Base-by-base conservation (phyloP, 2,113 vertebrate species). In the Psittacula cyanocephala region DNA sequence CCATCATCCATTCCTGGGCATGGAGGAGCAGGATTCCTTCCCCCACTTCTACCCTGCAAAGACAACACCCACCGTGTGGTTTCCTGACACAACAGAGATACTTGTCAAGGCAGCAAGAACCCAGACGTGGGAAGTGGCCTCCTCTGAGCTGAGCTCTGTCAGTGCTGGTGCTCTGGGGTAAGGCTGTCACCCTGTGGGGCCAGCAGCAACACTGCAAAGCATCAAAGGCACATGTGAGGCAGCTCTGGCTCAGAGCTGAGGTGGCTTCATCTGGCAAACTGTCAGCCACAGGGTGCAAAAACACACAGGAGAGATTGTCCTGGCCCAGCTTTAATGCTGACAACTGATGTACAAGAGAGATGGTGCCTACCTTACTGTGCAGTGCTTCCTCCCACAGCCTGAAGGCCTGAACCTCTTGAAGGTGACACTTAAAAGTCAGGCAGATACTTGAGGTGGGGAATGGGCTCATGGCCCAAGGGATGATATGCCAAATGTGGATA, bases 41-140 rank as follows among this genome's bases (percentile, higher is more conserved):
- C 95, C 95, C 60, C 72, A 70, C 6, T 50, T 35, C 53, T 70
- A 13, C 76, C 70, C 88, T 25, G 67, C 47, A 64, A 24, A 71
- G 93, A 3, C 86, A 93, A 81, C 95, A 65, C 96, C 96, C 95
- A 68, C 46, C 8, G 1, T 91, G 97, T 22, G 97, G 97, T 96
- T 97, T 97, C 96, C 96, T 97, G 97, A 72, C 89, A n/a, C 2
- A 63, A 49, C 25, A 91, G 49, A 2, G 9, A 35, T 62, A 50
- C 80, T 93, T 91, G 93, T 49, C 70, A 85, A 27, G 93, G 71
- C 62, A 81, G 86, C 16, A 65, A 88, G 89, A 94, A 69, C 75
- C 74, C 91, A 79, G 6, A 69, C 65, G 94, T 35, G 93, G 87
- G 85, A 46, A 94, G 89, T 10, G 64, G 87, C 87, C 84, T 65